Conservation (phyloP, 2,113 vertebrate species). For the Coturnix japonica region DNA sequence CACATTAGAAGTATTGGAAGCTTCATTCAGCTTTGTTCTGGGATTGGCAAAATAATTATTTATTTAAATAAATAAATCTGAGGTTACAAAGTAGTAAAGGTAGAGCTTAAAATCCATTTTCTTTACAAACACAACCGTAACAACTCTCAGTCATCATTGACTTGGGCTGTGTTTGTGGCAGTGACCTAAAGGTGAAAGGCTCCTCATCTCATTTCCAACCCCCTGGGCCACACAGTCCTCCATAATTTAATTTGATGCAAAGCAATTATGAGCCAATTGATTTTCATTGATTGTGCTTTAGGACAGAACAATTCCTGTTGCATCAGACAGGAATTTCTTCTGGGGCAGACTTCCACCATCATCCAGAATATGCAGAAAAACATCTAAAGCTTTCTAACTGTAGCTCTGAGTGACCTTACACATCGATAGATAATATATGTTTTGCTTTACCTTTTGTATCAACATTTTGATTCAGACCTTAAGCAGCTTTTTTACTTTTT, state of each 20-base stretch:
- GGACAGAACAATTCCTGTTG: conserved; percentile 57
- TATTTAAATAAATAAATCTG: neutral
- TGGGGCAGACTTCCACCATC: neutral
- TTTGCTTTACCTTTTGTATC: neutral
- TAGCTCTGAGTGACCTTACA: neutral
- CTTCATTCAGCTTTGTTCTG: conserved; percentile 26
- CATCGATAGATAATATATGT: neutral
- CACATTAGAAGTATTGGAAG: neutral
- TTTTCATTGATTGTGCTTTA: conserved; percentile 69
- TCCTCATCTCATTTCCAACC: conserved; percentile 59
- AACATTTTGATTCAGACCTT: neutral
- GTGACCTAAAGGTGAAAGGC: conserved; percentile 58
- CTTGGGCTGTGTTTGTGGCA: conserved; percentile 56
- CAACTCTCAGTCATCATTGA: conserved; percentile 53
- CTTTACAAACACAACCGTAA: conserved; percentile 54
- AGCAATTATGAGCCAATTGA: conserved; percentile 69
- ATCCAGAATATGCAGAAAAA: neutral
- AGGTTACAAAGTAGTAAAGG: conserved; percentile 26
- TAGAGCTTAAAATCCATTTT: conserved; percentile 26
- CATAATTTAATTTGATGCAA: conserved; percentile 69
- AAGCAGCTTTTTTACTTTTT: neutral
- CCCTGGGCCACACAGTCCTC: conserved; percentile 21
- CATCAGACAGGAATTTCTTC: conserved; percentile 16
- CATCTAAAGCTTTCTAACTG: neutral
- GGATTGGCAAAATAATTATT: neutral